A percentile compares a stretch with the other conserved stretches of the same genome.
Evolutionary conservation across 1,140 invertebrate species (phyloP).

Genomic region (Arctopsyche grandis): DNA sequence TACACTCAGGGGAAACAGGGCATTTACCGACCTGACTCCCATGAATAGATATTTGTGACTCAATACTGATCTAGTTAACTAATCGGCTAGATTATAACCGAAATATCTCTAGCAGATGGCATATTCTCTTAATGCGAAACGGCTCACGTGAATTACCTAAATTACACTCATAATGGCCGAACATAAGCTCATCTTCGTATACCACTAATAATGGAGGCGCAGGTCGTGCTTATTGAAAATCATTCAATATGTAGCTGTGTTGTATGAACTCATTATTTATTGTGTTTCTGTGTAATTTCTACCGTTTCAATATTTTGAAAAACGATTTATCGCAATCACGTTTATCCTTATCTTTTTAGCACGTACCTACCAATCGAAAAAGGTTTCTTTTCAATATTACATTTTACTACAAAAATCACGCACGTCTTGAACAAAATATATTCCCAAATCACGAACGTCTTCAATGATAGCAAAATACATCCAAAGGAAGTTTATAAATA

Average conservation of each 20-base stretch:
- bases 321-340: neutral
- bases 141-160: neutral
- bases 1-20: slow-evolving; percentile 7
- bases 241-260: neutral
- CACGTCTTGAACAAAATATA: neutral
- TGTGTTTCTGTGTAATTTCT: neutral
- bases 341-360: neutral
- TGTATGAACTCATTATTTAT: no score
- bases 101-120: slow-evolving; percentile 12
- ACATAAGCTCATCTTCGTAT: neutral
- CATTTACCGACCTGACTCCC: neutral
- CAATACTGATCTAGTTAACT: slow-evolving; percentile 33
- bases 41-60: slow-evolving; percentile 45
- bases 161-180: slow-evolving; percentile 24
- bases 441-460: neutral
- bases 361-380: slow-evolving; percentile 18
- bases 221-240: neutral
- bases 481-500: no score
- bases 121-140: neutral
- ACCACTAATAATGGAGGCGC: no score
- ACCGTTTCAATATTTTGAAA: neutral
- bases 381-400: neutral
- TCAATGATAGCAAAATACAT: neutral
- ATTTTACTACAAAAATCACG: neutral
- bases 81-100: slow-evolving; percentile 42